Evolutionary conservation across 2,797 vertebrate genomes (phyloP).

Genomic region (Poeciliopsis infans): DNA sequence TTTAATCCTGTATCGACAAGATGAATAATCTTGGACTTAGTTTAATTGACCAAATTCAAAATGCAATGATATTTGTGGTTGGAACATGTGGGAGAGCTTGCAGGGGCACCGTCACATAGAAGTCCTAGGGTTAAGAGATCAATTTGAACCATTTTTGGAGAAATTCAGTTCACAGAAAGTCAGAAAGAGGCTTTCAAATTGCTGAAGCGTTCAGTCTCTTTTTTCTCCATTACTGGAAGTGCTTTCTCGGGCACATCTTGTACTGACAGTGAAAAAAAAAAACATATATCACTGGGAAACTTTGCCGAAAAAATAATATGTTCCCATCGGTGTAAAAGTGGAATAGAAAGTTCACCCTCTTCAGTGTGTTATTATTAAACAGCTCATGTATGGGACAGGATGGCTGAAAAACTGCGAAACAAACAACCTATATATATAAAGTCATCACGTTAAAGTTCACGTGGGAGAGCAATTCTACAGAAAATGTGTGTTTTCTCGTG

Average conservation of each 20-base stretch:
- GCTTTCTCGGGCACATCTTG: conserved; percentile 20
- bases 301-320: background rate
- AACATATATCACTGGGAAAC: background rate
- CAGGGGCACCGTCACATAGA: background rate
- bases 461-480: conserved; percentile 30
- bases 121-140: background rate
- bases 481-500: conserved; percentile 28
- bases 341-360: background rate
- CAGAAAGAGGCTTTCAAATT: conserved; percentile 11
- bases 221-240: conserved; percentile 12
- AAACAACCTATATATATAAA: background rate
- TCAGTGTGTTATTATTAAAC: background rate
- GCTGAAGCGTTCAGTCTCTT: conserved; percentile 17
- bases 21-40: background rate
- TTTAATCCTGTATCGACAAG: background rate
- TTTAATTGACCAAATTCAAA: background rate
- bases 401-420: background rate
- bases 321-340: background rate
- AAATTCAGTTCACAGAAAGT: background rate
- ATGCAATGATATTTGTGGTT: background rate
- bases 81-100: background rate
- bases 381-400: background rate
- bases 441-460: conserved; percentile 22
- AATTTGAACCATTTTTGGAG: background rate
- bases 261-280: background rate